Percentiles rank a stretch among this genome's conserved stretches.
Evolutionary conservation across 2,797 vertebrate species (phyloP).

Genomic region (Mormyrops attenuatus): DNA sequence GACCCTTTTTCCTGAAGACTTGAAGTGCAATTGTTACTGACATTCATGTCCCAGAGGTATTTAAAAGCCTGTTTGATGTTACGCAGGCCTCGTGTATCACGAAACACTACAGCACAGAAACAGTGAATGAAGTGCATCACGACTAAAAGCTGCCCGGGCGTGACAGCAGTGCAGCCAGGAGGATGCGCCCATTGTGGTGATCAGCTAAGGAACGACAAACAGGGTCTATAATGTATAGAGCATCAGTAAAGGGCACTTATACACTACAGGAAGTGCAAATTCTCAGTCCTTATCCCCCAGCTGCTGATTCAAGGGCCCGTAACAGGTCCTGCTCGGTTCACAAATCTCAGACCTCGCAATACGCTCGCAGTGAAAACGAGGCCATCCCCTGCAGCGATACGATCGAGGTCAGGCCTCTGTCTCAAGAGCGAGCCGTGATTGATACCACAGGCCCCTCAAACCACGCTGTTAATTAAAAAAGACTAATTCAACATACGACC

Average conservation of each 20-base stretch:
- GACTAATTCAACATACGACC: not conserved
- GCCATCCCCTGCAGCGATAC: not conserved
- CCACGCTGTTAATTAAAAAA: not conserved
- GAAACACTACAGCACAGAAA: not conserved
- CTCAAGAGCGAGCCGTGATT: not conserved
- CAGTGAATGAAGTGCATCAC: not conserved
- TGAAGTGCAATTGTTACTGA: not conserved
- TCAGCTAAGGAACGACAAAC: not conserved
- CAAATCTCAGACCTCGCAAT: not conserved
- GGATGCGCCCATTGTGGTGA: not conserved
- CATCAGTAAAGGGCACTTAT: not conserved
- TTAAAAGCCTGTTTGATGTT: not conserved
- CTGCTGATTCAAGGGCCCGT: not conserved
- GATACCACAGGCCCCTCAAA: not conserved
- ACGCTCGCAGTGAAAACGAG: not conserved
- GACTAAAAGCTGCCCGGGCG: not conserved
- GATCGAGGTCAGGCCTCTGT: not conserved
- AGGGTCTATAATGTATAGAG: not conserved
- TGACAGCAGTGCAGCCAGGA: not conserved
- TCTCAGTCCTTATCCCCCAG: not conserved
- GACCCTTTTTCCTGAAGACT: not conserved
- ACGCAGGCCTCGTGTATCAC: not conserved
- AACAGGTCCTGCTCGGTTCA: not conserved
- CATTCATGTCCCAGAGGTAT: not conserved
- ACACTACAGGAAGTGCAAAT: not conserved